These are phyloP conservation scores for Chinchilla lanigera DNA, from an alignment of 2,113 vertebrate genomes.

Conservation along the genomic window DNA sequence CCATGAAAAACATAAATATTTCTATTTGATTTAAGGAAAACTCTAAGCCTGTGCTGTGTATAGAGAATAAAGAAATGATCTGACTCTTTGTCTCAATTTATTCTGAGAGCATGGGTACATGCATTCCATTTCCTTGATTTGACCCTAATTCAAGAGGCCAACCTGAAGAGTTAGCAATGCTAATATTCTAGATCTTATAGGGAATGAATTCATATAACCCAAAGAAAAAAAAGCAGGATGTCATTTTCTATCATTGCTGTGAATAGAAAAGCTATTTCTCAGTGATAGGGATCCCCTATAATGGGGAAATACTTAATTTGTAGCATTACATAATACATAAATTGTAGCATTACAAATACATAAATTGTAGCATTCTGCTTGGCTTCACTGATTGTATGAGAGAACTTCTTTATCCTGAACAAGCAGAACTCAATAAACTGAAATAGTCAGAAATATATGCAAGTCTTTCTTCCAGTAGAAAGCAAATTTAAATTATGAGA, in stretches of 20 bases:
- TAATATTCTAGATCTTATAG: slow-evolving; percentile 31
- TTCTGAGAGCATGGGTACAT: background rate
- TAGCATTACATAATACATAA: slow-evolving; percentile 66
- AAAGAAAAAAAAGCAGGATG: background rate
- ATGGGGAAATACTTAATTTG: slow-evolving; percentile 41
- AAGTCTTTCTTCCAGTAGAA: slow-evolving; percentile 22
- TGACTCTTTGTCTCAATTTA: background rate
- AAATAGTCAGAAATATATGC: slow-evolving; percentile 29
- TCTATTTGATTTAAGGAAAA: slow-evolving; percentile 31
- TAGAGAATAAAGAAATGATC: slow-evolving; percentile 24
- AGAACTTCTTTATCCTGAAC: background rate
- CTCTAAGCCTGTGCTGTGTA: background rate
- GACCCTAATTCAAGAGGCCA: slow-evolving; percentile 17
- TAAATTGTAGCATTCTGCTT: slow-evolving; percentile 33
- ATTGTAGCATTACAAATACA: slow-evolving; percentile 28
- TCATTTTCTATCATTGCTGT: slow-evolving; percentile 9
- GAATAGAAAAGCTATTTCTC: slow-evolving; percentile 46
- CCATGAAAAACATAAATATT: slow-evolving; percentile 44
- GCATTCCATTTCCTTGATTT: slow-evolving; percentile 13
- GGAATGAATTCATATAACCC: slow-evolving; percentile 1
- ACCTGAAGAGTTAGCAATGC: background rate
- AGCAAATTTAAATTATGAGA: slow-evolving; percentile 57
- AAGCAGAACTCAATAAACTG: slow-evolving; percentile 24
- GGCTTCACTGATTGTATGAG: background rate
- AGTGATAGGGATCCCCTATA: slow-evolving; percentile 7